These are phyloP conservation scores for Drosophila buzzatii DNA, from an alignment of 2,888 invertebrate species.

Conservation along the genomic window DNA sequence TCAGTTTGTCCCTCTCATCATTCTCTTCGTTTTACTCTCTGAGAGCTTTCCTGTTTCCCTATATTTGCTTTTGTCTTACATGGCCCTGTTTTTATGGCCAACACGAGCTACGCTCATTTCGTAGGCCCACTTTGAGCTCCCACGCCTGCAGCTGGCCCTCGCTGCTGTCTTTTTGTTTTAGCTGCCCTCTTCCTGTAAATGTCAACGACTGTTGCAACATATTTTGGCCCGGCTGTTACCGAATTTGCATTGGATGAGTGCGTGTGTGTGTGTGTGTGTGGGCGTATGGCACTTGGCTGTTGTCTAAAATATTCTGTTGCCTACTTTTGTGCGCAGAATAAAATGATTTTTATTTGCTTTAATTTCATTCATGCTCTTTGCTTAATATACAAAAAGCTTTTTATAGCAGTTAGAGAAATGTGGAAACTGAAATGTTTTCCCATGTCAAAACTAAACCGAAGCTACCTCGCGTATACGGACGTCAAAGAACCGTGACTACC, in stretches of 20 bases:
- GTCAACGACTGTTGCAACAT: constrained; percentile 58
- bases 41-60: constrained; percentile 3
- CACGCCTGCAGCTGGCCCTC: constrained; percentile 36
- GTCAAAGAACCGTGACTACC: constrained; percentile 66
- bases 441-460: constrained; percentile 53
- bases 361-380: constrained; percentile 26
- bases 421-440: constrained; percentile 10
- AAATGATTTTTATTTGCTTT: constrained; percentile 22
- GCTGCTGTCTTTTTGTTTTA: constrained; percentile 29
- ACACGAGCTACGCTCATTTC: constrained; percentile 69
- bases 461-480: constrained; percentile 67
- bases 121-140: constrained; percentile 40
- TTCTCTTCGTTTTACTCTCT: not conserved
- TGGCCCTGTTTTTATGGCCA: constrained; percentile 68
- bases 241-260: constrained; percentile 37
- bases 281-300: constrained; percentile 5
- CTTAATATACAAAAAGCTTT: constrained; percentile 27
- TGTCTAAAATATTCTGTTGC: constrained; percentile 36
- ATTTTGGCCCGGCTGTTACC: constrained; percentile 32
- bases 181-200: constrained; percentile 33
- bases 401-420: constrained; percentile 17
- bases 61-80: constrained; percentile 30
- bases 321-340: constrained; percentile 46
- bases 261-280: not conserved
- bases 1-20: not conserved